Percentiles rank a stretch among this genome's conserved stretches.
These are phyloP conservation scores for Ischnura elegans DNA, from an alignment of 2,888 invertebrate genomes.

Conservation along the genomic window DNA sequence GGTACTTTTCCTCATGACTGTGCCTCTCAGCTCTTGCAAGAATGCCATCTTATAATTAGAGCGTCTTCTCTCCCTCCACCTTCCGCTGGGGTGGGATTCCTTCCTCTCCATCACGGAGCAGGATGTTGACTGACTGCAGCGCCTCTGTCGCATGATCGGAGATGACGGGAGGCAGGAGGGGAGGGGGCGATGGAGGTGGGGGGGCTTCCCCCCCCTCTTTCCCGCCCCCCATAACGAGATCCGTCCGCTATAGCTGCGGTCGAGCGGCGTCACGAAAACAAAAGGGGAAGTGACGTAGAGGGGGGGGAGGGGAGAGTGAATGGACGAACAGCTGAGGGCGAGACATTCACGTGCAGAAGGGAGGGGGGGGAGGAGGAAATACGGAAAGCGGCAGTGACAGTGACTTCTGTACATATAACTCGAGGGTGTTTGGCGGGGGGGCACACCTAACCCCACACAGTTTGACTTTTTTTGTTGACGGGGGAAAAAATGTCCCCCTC, in stretches of 20 bases:
- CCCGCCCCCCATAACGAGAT: not conserved
- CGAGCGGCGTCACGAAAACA: conserved; percentile 57
- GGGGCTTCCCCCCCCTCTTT: not conserved
- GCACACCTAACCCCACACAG: no score
- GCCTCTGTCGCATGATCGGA: not conserved
- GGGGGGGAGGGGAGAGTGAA: not conserved
- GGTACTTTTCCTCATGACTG: no score
- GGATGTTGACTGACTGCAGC: not conserved
- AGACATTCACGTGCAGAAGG: not conserved
- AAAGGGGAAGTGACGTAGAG: conserved; percentile 66
- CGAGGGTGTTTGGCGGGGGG: not conserved
- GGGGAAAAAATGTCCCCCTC: no score
- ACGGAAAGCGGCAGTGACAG: not conserved
- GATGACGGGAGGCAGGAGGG: not conserved
- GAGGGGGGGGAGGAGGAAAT: not conserved
- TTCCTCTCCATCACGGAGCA: no score
- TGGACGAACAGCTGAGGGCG: conserved; percentile 36
- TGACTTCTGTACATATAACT: not conserved
- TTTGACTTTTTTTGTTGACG: no score
- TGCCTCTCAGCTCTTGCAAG: no score
- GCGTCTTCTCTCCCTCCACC: no score
- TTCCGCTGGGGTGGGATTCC: no score
- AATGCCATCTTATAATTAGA: no score
- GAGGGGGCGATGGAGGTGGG: not conserved
- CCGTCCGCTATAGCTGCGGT: not conserved